phyloP scores from a whole-genome alignment of 2,888 invertebrate genomes.

The Hyles lineata region DNA sequence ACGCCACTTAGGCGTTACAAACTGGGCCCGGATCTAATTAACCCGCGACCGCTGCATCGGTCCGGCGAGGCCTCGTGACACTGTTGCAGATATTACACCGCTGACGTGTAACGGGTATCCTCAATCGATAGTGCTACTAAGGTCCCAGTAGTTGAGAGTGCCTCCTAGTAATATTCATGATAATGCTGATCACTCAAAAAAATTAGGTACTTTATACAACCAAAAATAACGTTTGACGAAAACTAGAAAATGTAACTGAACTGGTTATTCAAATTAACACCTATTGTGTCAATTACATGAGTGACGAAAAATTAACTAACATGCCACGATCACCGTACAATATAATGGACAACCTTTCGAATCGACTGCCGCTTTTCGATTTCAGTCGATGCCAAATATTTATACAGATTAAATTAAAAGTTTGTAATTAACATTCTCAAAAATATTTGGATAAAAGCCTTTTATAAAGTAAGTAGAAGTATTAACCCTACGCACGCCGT shows the following conservation, averaged over 20 bases:
- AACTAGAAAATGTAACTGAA: no score
- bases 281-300: no score
- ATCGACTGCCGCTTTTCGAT: no score
- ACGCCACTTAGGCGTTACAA: slow-evolving; percentile 36
- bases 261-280: no score
- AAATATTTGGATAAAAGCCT: not conserved
- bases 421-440: not conserved
- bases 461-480: not conserved
- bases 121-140: not conserved
- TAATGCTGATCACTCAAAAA: no score
- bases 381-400: no score
- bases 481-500: not conserved
- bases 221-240: no score
- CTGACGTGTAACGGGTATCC: not conserved
- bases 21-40: slow-evolving; percentile 41
- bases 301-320: no score
- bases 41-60: slow-evolving; percentile 39
- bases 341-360: no score
- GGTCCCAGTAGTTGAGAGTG: not conserved
- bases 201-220: no score
- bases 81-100: not conserved
- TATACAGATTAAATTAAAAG: not conserved
- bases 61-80: slow-evolving; percentile 18
- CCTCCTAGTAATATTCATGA: no score
- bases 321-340: no score